Percentiles rank a stretch among this genome's conserved stretches.
phyloP scores from a whole-genome alignment of 2,113 vertebrate species.

The Gymnobelideus leadbeateri region DNA sequence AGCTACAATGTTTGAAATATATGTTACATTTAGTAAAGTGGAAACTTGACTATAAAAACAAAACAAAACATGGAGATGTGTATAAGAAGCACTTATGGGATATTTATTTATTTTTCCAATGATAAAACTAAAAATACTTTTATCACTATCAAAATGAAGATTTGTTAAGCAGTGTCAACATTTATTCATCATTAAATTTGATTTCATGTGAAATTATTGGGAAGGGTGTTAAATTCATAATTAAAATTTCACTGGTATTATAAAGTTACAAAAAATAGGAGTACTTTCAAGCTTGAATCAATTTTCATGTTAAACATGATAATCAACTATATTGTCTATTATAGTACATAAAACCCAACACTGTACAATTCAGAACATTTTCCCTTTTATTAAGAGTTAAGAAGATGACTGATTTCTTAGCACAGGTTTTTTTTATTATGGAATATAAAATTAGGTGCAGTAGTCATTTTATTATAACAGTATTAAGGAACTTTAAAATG shows the following conservation, averaged over 20 bases:
- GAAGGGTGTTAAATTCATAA: slow-evolving; percentile 60
- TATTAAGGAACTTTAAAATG: slow-evolving; percentile 78
- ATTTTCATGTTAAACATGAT: slow-evolving; percentile 65
- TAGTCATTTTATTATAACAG: slow-evolving; percentile 74
- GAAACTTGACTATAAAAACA: slow-evolving; percentile 29
- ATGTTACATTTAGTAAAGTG: slow-evolving; percentile 62
- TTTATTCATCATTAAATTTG: slow-evolving; percentile 61
- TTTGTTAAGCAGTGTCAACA: slow-evolving; percentile 30
- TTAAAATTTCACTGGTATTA: slow-evolving; percentile 57
- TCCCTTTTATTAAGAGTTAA: slow-evolving; percentile 69
- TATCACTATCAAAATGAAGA: slow-evolving; percentile 47
- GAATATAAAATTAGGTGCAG: slow-evolving; percentile 76
- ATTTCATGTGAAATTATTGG: slow-evolving; percentile 56
- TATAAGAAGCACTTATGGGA: slow-evolving; percentile 51
- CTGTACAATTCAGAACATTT: slow-evolving; percentile 54
- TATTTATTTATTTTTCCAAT: slow-evolving; percentile 67
- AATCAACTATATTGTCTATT: slow-evolving; percentile 34
- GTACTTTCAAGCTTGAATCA: slow-evolving; percentile 54
- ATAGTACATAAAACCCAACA: slow-evolving; percentile 50
- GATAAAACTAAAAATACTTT: slow-evolving; percentile 43
- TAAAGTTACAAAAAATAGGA: slow-evolving; percentile 41
- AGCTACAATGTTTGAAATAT: slow-evolving; percentile 57
- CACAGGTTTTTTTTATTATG: slow-evolving; percentile 73
- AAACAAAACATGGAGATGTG: background rate
- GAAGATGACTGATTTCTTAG: slow-evolving; percentile 68